phyloP scores from a whole-genome alignment of 1,140 invertebrate genomes.

The Drosophila bifasciata region DNA sequence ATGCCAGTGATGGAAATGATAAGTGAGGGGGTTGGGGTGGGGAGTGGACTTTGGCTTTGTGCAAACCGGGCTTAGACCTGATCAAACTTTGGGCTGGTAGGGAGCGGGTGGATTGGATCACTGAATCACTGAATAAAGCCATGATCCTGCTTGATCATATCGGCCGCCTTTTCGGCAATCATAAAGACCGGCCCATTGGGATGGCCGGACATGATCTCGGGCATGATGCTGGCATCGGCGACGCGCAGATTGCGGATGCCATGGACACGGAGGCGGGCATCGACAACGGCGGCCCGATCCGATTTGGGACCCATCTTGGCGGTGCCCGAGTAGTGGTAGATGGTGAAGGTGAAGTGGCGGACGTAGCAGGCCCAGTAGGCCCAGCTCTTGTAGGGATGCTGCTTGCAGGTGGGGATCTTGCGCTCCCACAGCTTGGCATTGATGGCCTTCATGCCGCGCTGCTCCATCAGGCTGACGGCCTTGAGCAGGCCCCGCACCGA shows the following conservation, averaged over 20 bases:
- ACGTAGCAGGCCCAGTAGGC: conserved; percentile 90
- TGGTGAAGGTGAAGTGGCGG: conserved; percentile 88
- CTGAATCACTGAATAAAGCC: conserved; percentile 80
- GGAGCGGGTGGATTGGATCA: not conserved
- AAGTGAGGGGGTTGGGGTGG: not conserved
- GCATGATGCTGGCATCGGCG: conserved; percentile 90
- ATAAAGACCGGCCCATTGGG: conserved; percentile 88
- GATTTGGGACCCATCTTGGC: conserved; percentile 92
- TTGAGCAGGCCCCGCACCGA: conserved; percentile 87
- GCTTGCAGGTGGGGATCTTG: conserved; percentile 87
- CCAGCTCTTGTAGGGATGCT: conserved; percentile 87
- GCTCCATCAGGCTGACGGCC: conserved; percentile 86
- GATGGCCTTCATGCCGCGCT: conserved; percentile 86
- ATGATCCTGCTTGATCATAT: conserved; percentile 87
- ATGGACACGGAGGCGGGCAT: conserved; percentile 88
- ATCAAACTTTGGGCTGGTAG: conserved; percentile 35
- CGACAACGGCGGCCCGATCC: conserved; percentile 89
- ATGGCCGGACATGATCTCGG: conserved; percentile 86
- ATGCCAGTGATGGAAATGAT: not conserved
- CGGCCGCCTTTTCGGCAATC: conserved; percentile 90
- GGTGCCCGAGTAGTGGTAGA: conserved; percentile 92
- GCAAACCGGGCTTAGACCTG: conserved; percentile 44
- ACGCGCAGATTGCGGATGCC: conserved; percentile 89
- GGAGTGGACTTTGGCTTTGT: not conserved
- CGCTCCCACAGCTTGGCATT: conserved; percentile 86